Evolutionary conservation across 2,797 vertebrate genomes (phyloP).

Genomic region (Rhabdomys pumilio): DNA sequence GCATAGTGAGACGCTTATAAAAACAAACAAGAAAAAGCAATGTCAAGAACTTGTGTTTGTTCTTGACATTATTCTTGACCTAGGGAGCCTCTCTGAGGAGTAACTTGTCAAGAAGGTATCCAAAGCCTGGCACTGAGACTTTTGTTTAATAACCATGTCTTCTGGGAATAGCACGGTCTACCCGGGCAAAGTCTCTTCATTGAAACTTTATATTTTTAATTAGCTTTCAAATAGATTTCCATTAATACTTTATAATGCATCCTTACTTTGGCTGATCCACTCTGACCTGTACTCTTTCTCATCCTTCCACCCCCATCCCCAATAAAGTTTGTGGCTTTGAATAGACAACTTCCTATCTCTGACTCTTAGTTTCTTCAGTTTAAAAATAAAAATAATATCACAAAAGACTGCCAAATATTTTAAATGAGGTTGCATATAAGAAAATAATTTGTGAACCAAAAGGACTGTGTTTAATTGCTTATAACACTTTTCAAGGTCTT

Average conservation of each 20-base stretch:
- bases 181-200: background rate
- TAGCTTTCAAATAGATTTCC: background rate
- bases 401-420: background rate
- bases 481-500: background rate
- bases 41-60: background rate
- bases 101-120: background rate
- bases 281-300: background rate
- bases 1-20: background rate
- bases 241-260: background rate
- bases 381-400: conserved; percentile 1
- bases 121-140: background rate
- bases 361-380: conserved; percentile 18
- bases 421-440: background rate
- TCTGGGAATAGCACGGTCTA: background rate
- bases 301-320: background rate
- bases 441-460: conserved; percentile 51
- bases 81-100: background rate
- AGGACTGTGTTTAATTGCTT: background rate
- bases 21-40: background rate
- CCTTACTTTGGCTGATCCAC: background rate
- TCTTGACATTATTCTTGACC: background rate
- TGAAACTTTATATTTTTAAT: background rate
- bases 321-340: background rate
- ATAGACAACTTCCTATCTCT: background rate
- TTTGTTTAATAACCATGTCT: background rate